phyloP scores from a whole-genome alignment of 2,888 invertebrate genomes.

The Mystacides longicornis region DNA sequence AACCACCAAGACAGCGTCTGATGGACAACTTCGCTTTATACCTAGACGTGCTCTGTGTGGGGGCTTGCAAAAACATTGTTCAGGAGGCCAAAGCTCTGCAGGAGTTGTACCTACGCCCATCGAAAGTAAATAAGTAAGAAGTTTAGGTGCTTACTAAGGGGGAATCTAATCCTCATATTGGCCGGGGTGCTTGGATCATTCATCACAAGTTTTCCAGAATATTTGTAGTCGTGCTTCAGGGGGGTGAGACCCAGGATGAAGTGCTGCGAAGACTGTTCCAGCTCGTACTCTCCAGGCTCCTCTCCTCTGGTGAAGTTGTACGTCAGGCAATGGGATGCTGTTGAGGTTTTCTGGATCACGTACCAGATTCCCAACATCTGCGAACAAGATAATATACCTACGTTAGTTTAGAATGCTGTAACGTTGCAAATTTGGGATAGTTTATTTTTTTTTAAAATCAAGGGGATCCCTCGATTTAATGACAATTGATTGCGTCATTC shows the following conservation, averaged over 20 bases:
- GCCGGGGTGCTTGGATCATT: conserved; percentile 59
- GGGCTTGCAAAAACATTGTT: too few relatives aligned
- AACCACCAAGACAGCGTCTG: too few relatives aligned
- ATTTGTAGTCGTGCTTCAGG: conserved; percentile 71
- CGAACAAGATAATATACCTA: neutral
- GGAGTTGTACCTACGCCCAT: neutral
- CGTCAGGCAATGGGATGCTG: conserved; percentile 69
- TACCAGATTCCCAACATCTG: conserved; percentile 77
- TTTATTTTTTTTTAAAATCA: too few relatives aligned
- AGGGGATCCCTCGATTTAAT: too few relatives aligned
- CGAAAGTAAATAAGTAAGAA: neutral
- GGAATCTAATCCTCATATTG: conserved; percentile 69
- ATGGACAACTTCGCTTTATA: too few relatives aligned
- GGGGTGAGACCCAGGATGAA: conserved; percentile 62
- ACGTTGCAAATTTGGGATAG: too few relatives aligned
- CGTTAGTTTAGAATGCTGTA: neutral
- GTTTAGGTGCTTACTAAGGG: conserved; percentile 57
- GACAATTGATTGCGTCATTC: too few relatives aligned
- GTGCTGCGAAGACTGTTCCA: conserved; percentile 69
- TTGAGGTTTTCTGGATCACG: conserved; percentile 75
- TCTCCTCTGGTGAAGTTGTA: conserved; percentile 68
- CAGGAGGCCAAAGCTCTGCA: neutral
- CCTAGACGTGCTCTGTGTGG: too few relatives aligned
- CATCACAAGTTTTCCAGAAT: conserved; percentile 61
- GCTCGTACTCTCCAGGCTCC: conserved; percentile 59